phyloP scores from a whole-genome alignment of 2,888 invertebrate genomes.

The Heliconius cydno region DNA sequence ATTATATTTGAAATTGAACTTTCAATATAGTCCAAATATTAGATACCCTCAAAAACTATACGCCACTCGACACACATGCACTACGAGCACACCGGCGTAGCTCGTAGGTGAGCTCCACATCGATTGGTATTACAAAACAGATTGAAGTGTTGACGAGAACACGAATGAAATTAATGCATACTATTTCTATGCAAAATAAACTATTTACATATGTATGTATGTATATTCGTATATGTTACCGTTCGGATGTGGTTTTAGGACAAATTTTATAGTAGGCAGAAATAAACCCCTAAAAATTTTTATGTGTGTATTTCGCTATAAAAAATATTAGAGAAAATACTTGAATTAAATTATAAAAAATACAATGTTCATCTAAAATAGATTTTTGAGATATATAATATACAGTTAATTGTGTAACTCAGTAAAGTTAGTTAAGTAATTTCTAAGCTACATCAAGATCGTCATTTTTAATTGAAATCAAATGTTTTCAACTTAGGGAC shows the following conservation, averaged over 20 bases:
- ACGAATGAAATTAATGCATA: slow-evolving; percentile 21
- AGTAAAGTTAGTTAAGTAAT: background rate
- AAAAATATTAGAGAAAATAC: no score
- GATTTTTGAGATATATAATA: background rate
- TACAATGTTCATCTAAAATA: background rate
- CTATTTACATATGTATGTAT: slow-evolving; percentile 14
- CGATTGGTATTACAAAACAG: slow-evolving; percentile 30
- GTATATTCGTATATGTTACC: background rate
- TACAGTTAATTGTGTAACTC: background rate
- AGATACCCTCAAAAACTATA: background rate
- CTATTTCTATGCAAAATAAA: slow-evolving; percentile 12
- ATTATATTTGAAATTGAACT: background rate
- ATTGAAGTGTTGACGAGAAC: slow-evolving; percentile 23
- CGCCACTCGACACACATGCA: slow-evolving; percentile 4
- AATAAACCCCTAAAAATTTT: background rate
- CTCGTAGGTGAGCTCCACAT: background rate
- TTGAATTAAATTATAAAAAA: background rate
- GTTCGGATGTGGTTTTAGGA: background rate
- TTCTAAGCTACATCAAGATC: background rate
- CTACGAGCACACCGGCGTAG: background rate
- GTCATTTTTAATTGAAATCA: no score
- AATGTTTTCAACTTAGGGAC: no score
- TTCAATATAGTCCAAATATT: background rate
- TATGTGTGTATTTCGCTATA: no score
- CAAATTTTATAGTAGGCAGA: background rate